These are phyloP conservation scores for Dolichotis patagonum DNA, from an alignment of 2,113 vertebrate species.

Conservation along the genomic window DNA sequence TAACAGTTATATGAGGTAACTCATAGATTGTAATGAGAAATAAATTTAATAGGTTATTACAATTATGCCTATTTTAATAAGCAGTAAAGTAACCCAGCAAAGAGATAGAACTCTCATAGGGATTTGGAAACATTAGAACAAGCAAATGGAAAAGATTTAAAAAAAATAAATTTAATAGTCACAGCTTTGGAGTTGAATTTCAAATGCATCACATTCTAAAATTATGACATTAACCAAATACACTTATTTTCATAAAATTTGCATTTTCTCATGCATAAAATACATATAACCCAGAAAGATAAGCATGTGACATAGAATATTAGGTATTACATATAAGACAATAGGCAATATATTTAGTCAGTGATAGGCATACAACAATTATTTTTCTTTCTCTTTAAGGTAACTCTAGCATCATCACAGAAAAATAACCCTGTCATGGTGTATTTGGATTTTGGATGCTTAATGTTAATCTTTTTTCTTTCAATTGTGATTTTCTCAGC, in stretches of 20 bases:
- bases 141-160: neutral
- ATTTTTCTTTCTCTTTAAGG: neutral
- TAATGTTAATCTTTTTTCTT: conserved; percentile 34
- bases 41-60: neutral
- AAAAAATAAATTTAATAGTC: neutral
- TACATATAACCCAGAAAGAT: neutral
- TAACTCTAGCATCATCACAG: neutral
- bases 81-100: neutral
- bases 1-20: neutral
- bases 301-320: neutral
- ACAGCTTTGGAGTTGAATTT: neutral
- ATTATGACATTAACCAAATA: neutral
- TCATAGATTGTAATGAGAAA: neutral
- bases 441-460: neutral
- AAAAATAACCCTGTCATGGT: neutral
- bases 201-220: neutral
- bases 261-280: neutral
- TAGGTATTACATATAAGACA: neutral
- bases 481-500: conserved; percentile 59
- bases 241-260: neutral
- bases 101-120: neutral
- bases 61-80: conserved; percentile 13
- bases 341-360: neutral
- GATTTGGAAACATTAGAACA: neutral
- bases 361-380: neutral